Percentiles rank a stretch among this genome's conserved stretches.
phyloP scores from a whole-genome alignment of 2,888 invertebrate species.

The Eulithis testata region DNA sequence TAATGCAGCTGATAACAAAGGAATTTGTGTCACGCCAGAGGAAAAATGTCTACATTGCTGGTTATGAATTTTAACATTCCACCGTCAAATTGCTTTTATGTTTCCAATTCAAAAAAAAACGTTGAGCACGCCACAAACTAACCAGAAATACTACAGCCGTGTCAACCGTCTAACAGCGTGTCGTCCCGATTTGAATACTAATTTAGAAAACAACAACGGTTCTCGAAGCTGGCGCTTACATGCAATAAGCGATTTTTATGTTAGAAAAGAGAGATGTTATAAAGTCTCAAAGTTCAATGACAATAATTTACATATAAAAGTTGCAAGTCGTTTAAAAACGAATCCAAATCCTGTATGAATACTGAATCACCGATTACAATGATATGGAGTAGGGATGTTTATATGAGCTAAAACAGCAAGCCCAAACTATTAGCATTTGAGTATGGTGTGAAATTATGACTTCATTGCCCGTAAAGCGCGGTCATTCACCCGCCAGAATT shows the following conservation, averaged over 20 bases:
- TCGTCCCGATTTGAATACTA: constrained; percentile 51
- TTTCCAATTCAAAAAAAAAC: constrained; percentile 49
- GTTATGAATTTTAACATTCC: constrained; percentile 37
- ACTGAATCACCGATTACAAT: not conserved
- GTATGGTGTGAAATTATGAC: constrained; percentile 46
- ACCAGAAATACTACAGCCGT: constrained; percentile 3
- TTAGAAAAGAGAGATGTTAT: not conserved
- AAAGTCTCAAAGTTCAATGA: constrained; percentile 1
- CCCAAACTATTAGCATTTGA: constrained; percentile 31
- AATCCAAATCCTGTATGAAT: not conserved
- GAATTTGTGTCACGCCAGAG: constrained; percentile 27
- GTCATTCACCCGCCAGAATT: constrained; percentile 60
- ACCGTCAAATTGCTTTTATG: constrained; percentile 37
- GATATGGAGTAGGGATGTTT: constrained; percentile 17
- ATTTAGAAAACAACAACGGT: constrained; percentile 52
- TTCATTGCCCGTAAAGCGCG: constrained; percentile 52
- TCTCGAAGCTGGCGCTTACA: constrained; percentile 36
- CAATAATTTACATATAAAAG: not conserved
- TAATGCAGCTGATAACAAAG: constrained; percentile 22
- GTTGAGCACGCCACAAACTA: constrained; percentile 38
- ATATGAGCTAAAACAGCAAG: constrained; percentile 3
- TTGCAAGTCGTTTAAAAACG: not conserved
- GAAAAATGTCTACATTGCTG: constrained; percentile 12
- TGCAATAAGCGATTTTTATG: constrained; percentile 16
- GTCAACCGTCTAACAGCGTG: constrained; percentile 32